Evolutionary conservation across 2,113 vertebrate species (phyloP).

Genomic region (Meleagris gallopavo): DNA sequence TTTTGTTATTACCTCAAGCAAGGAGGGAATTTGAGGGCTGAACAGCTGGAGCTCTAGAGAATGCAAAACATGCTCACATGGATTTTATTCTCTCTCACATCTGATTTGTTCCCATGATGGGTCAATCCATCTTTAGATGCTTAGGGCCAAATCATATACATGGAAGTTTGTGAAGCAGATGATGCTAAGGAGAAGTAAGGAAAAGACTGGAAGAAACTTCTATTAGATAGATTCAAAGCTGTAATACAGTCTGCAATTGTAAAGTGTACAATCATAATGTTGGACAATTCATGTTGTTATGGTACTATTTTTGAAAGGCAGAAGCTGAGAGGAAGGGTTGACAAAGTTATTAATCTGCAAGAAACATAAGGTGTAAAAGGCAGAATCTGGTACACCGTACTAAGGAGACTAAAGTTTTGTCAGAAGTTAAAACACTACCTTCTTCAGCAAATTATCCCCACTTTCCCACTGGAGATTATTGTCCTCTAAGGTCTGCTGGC

Average conservation of each 20-base stretch:
- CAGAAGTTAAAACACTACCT: not conserved
- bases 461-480: not conserved
- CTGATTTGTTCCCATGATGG: not conserved
- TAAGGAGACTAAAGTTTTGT: not conserved
- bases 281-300: too few relatives aligned
- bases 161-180: not conserved
- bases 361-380: not conserved
- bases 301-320: not conserved
- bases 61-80: not conserved
- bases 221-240: too few relatives aligned
- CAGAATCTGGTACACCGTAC: not conserved
- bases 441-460: not conserved
- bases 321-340: fast-evolving
- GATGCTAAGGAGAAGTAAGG: not conserved
- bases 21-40: not conserved
- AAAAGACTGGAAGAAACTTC: not conserved
- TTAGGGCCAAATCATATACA: not conserved
- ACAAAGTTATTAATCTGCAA: not conserved
- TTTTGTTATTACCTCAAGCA: not conserved
- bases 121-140: not conserved
- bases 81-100: not conserved
- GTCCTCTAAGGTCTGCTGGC: not conserved
- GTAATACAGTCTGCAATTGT: too few relatives aligned
- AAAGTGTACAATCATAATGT: too few relatives aligned
- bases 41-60: not conserved